A percentile compares a stretch with the other conserved stretches of the same genome.
Conservation (phyloP, 1,140 invertebrate genomes). For the Drosophila lacertosa region DNA sequence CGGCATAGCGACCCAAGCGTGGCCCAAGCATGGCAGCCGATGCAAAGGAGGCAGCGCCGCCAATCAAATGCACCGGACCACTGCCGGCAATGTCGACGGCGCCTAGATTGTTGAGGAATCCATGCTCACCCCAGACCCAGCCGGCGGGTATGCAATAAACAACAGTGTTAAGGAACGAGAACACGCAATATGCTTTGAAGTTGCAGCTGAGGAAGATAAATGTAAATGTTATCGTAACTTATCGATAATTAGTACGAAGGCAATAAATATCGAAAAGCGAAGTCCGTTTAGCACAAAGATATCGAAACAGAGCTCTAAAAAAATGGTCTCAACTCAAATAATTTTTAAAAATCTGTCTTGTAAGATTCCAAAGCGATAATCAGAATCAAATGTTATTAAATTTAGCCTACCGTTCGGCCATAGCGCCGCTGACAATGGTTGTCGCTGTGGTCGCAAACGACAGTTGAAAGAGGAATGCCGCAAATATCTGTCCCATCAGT, state of each 20-base stretch:
- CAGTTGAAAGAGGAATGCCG: constrained; percentile 94
- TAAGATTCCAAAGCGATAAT: too few species aligned
- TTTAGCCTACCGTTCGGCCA: constrained; percentile 90
- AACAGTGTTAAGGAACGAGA: constrained; percentile 94
- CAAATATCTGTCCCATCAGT: constrained; percentile 91
- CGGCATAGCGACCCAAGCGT: constrained; percentile 92
- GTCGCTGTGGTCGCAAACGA: constrained; percentile 96
- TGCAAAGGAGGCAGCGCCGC: constrained; percentile 89
- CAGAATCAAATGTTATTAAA: background rate
- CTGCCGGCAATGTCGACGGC: constrained; percentile 95
- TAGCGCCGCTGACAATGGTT: constrained; percentile 95
- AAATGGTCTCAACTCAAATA: too few species aligned
- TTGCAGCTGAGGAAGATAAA: constrained; percentile 85
- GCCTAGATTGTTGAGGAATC: constrained; percentile 92
- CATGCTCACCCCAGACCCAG: constrained; percentile 93
- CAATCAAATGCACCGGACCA: constrained; percentile 96
- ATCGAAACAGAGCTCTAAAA: too few species aligned
- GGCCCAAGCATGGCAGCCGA: constrained; percentile 96
- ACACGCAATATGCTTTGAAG: constrained; percentile 95
- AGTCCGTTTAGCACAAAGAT: background rate
- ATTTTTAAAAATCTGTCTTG: too few species aligned
- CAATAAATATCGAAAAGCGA: background rate
- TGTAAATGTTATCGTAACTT: background rate
- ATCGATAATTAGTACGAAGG: background rate
- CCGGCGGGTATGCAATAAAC: constrained; percentile 93